Conservation (phyloP, 2,113 vertebrate species). For the Poecile atricapillus region DNA sequence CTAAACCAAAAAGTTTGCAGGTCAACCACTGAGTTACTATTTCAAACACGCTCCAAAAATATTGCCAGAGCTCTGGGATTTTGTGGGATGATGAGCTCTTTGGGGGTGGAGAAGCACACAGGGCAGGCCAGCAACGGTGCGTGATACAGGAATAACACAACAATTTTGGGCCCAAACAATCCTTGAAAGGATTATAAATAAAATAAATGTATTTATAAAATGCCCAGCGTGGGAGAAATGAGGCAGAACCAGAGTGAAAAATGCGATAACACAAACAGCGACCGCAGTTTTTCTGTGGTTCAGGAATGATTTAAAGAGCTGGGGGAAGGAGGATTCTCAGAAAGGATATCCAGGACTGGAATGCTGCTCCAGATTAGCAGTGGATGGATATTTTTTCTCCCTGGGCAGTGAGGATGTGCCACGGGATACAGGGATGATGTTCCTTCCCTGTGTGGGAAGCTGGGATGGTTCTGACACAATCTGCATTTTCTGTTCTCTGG, state of each 20-base stretch:
- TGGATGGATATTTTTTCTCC: neutral
- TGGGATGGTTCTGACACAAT: neutral
- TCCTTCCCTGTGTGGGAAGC: neutral
- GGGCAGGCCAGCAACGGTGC: neutral
- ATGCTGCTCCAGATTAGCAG: neutral
- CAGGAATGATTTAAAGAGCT: neutral
- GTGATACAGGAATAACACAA: neutral
- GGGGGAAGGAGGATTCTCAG: neutral
- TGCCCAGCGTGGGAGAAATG: neutral
- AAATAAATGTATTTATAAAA: neutral
- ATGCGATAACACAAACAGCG: neutral
- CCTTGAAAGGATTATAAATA: neutral
- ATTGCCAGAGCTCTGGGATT: neutral
- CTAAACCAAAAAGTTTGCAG: neutral
- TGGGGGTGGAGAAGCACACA: neutral
- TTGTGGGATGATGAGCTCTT: neutral
- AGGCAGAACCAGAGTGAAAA: neutral
- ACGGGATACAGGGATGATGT: neutral
- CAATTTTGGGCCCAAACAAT: neutral
- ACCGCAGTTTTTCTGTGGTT: neutral
- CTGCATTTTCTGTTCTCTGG: neutral
- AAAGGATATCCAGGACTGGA: neutral
- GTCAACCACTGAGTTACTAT: neutral
- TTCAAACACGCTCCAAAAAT: neutral
- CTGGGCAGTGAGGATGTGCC: neutral